Conservation (phyloP, 2,797 vertebrate species). For the Glyptemys insculpta region DNA sequence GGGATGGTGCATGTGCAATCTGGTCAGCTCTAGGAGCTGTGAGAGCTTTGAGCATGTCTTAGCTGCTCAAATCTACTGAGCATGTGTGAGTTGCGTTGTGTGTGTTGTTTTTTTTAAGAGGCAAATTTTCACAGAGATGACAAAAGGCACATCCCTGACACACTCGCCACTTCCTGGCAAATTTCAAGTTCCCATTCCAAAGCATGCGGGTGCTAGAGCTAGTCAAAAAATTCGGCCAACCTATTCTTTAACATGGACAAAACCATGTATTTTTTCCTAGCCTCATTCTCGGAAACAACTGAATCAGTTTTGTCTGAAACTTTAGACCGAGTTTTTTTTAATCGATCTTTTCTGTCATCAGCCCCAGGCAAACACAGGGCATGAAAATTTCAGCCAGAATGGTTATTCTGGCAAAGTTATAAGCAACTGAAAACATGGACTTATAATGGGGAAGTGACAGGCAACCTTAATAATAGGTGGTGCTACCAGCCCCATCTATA, state of each 20-base stretch:
- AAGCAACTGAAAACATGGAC: not conserved
- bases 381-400: not conserved
- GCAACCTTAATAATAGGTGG: not conserved
- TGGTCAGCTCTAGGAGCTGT: not conserved
- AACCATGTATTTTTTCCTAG: not conserved
- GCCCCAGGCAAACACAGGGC: not conserved
- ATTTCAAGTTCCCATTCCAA: not conserved
- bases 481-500: not conserved
- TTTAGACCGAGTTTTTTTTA: not conserved
- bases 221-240: not conserved
- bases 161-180: not conserved
- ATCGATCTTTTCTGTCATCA: not conserved
- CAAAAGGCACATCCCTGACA: not conserved
- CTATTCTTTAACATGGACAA: not conserved
- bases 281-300: not conserved
- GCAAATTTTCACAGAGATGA: not conserved
- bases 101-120: not conserved
- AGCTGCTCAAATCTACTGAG: not conserved
- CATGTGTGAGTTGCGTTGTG: not conserved
- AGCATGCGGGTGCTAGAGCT: not conserved
- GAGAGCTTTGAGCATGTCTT: not conserved
- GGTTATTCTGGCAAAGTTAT: not conserved
- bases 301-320: not conserved
- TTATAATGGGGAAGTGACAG: not conserved
- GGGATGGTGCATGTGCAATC: not conserved